phyloP scores from a whole-genome alignment of 2,113 vertebrate genomes.

The Pluvialis apricaria region DNA sequence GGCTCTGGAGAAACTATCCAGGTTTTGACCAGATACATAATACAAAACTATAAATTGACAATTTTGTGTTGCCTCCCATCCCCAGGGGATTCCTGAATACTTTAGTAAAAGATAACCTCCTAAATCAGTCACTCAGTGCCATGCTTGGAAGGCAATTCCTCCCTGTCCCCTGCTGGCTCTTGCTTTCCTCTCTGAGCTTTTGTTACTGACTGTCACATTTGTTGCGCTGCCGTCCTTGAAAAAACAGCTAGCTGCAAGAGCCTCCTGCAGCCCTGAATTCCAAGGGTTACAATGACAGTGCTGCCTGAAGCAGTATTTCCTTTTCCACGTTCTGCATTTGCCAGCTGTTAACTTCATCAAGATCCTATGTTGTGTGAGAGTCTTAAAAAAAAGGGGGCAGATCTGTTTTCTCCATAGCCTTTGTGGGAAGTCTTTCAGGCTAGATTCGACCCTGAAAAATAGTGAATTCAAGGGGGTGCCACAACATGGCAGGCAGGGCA shows the following conservation, averaged over 20 bases:
- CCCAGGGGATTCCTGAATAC: not conserved
- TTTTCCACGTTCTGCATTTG: not conserved
- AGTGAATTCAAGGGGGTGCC: not conserved
- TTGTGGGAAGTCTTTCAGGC: not conserved
- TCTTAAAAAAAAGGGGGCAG: not conserved
- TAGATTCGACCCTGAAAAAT: not conserved
- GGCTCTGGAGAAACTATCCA: not conserved
- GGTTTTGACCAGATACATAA: not conserved
- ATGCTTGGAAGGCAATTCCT: not conserved
- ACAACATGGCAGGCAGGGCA: not conserved
- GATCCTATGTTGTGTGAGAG: not conserved
- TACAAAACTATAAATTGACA: not conserved
- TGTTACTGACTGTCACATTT: not conserved
- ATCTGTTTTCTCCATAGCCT: constrained; percentile 37
- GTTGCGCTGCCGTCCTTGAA: not conserved
- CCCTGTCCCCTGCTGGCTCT: not conserved
- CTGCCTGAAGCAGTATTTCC: constrained; percentile 34
- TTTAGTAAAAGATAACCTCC: not conserved
- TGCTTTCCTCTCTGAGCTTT: not conserved
- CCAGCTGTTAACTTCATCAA: constrained; percentile 66
- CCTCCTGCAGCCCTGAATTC: constrained; percentile 43
- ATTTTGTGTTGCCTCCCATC: not conserved
- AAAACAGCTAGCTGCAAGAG: not conserved
- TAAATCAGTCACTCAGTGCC: not conserved
- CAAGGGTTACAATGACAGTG: constrained; percentile 30